Evolutionary conservation across 2,797 vertebrate species (phyloP).

Genomic region (Xyrichtys novacula): DNA sequence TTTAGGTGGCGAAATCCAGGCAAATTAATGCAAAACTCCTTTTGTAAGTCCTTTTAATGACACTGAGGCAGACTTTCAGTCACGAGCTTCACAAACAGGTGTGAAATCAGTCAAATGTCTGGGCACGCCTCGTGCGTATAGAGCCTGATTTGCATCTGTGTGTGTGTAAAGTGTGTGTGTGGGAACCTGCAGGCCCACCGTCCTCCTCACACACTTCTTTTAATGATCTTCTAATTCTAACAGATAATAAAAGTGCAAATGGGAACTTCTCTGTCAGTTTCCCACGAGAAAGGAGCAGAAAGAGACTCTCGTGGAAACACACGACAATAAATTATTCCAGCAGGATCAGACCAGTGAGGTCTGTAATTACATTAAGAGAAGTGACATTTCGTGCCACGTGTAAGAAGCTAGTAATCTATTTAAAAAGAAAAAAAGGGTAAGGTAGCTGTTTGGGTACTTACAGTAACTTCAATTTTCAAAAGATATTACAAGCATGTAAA

Average conservation of each 20-base stretch:
- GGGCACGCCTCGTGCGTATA: background rate
- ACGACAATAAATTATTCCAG: too few relatives aligned
- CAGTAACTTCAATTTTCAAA: too few relatives aligned
- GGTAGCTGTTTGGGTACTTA: too few relatives aligned
- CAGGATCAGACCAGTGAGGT: too few relatives aligned
- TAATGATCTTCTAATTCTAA: slow-evolving; percentile 29
- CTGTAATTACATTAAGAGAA: too few relatives aligned
- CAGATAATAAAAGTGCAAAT: slow-evolving; percentile 59
- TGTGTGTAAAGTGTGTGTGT: slow-evolving; percentile 17
- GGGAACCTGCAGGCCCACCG: slow-evolving; percentile 13
- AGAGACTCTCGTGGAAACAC: too few relatives aligned
- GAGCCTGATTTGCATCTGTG: slow-evolving; percentile 42
- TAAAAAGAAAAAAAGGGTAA: too few relatives aligned
- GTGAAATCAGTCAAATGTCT: background rate
- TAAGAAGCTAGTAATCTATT: too few relatives aligned
- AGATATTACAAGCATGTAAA: too few relatives aligned
- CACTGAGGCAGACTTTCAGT: background rate
- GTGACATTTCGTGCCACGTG: too few relatives aligned
- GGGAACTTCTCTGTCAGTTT: background rate
- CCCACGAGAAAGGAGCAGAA: slow-evolving; percentile 48
- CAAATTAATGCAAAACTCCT: background rate
- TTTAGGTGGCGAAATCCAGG: too few relatives aligned
- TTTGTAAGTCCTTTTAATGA: background rate
- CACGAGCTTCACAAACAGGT: background rate
- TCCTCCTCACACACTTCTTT: slow-evolving; percentile 36